phyloP scores from a whole-genome alignment of 1,140 invertebrate species.

The Vollenhovia emeryi region DNA sequence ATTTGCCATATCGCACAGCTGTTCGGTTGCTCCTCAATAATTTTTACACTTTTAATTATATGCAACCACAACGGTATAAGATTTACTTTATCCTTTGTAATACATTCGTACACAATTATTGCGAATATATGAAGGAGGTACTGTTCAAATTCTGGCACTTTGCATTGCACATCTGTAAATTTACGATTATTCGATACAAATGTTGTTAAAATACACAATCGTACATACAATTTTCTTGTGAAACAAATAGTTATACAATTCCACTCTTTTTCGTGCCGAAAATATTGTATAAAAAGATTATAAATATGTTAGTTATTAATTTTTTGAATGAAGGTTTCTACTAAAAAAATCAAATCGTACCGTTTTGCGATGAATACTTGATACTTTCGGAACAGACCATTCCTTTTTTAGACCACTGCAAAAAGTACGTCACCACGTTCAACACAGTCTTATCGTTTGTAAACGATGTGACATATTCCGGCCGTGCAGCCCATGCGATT shows the following conservation, averaged over 20 bases:
- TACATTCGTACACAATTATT: slow-evolving; percentile 93
- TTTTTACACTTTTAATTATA: slow-evolving; percentile 88
- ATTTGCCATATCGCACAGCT: slow-evolving; percentile 89
- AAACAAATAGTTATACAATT: neutral
- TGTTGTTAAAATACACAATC: neutral
- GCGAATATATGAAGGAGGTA: slow-evolving; percentile 90
- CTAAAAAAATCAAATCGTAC: slow-evolving; percentile 1
- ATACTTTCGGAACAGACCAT: neutral
- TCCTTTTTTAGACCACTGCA: slow-evolving; percentile 83
- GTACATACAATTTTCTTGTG: neutral
- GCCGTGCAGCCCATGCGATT: slow-evolving; percentile 88
- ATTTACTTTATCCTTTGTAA: slow-evolving; percentile 93
- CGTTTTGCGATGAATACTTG: slow-evolving; percentile 30
- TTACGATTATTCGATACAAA: neutral
- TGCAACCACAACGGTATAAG: slow-evolving; percentile 91
- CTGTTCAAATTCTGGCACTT: slow-evolving; percentile 86
- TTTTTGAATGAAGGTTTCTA: neutral
- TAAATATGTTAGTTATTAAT: neutral
- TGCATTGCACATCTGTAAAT: slow-evolving; percentile 49
- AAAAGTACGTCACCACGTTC: slow-evolving; percentile 88
- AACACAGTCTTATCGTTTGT: slow-evolving; percentile 88
- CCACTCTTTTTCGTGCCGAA: neutral
- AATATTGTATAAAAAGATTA: neutral
- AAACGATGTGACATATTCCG: slow-evolving; percentile 88
- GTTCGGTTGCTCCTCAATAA: slow-evolving; percentile 80